These are phyloP conservation scores for Drosophila falleni DNA, from an alignment of 2,888 invertebrate species.

Conservation along the genomic window DNA sequence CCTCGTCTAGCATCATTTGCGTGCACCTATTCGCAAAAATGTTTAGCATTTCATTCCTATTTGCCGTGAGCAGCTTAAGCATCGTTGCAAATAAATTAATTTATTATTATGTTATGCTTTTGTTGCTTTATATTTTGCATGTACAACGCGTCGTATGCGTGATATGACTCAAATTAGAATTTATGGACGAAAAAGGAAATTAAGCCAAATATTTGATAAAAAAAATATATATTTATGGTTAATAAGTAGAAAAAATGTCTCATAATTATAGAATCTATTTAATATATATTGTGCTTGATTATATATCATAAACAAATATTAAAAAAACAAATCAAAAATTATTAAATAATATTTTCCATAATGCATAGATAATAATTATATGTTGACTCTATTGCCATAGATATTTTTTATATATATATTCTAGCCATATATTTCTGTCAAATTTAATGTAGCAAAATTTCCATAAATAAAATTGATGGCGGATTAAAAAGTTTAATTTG, in stretches of 20 bases:
- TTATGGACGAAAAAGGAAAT: constrained; percentile 35
- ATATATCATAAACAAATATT: too few relatives aligned
- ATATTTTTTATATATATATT: neutral
- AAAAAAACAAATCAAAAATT: too few relatives aligned
- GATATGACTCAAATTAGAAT: constrained; percentile 72
- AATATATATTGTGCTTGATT: too few relatives aligned
- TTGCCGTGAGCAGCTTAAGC: constrained; percentile 22
- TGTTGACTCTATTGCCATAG: neutral
- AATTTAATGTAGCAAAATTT: neutral
- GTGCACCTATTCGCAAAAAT: constrained; percentile 48
- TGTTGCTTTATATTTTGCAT: constrained; percentile 61
- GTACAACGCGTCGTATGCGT: constrained; percentile 68
- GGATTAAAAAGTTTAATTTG: constrained; percentile 22
- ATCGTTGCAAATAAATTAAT: constrained; percentile 76
- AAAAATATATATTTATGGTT: neutral
- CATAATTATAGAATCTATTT: neutral
- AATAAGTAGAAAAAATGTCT: neutral
- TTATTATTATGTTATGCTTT: constrained; percentile 69
- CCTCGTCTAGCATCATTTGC: constrained; percentile 49
- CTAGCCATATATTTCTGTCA: neutral
- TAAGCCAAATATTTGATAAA: constrained; percentile 9
- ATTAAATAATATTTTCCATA: too few relatives aligned
- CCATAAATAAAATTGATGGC: neutral
- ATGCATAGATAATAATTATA: neutral
- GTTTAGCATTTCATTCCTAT: constrained; percentile 45